These are phyloP conservation scores for Thalassophryne amazonica DNA, from an alignment of 2,797 vertebrate genomes.

Conservation along the genomic window DNA sequence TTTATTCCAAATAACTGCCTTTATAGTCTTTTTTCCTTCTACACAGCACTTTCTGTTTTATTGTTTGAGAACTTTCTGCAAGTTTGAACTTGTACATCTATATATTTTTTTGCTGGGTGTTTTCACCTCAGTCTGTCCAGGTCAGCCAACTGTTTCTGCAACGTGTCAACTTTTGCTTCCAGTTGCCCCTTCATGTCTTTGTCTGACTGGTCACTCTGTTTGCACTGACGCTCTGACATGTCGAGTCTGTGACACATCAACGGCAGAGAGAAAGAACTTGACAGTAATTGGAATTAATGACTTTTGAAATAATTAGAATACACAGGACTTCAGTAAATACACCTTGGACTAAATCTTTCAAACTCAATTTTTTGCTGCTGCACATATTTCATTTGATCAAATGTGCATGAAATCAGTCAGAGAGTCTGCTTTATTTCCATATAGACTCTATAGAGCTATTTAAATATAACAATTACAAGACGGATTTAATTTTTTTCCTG, in stretches of 20 bases:
- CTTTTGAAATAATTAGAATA: background rate
- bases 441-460: too few relatives aligned
- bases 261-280: background rate
- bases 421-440: too few relatives aligned
- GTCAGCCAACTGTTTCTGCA: slow-evolving; percentile 85
- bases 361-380: too few relatives aligned
- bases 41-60: background rate
- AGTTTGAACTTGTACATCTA: background rate
- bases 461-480: too few relatives aligned
- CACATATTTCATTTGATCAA: too few relatives aligned
- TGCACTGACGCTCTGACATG: slow-evolving; percentile 79
- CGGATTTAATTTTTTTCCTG: too few relatives aligned
- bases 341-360: too few relatives aligned
- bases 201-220: slow-evolving; percentile 80
- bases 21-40: background rate
- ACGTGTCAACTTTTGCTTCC: slow-evolving; percentile 71
- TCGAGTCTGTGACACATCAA: slow-evolving; percentile 74
- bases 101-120: background rate
- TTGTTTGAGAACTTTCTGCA: background rate
- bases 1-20: background rate
- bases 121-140: slow-evolving; percentile 85
- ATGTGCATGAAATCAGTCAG: too few relatives aligned
- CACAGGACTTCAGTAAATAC: background rate
- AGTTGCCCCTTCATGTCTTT: slow-evolving; percentile 83
- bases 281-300: background rate